Evolutionary conservation across 2,888 invertebrate species (phyloP).

Genomic region (Achlya flavicornis): DNA sequence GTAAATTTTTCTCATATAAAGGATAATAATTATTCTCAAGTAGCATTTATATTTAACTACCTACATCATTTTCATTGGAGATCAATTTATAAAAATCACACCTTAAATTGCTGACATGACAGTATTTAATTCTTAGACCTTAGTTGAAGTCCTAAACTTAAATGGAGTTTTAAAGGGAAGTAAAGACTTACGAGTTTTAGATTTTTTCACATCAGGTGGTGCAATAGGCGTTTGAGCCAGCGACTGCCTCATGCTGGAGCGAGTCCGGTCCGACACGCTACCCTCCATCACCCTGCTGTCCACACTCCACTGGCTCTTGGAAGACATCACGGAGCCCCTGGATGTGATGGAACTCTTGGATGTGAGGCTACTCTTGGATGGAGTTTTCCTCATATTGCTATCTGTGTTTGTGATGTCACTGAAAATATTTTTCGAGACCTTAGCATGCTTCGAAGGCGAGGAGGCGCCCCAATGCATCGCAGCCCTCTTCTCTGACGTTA

Average conservation of each 20-base stretch:
- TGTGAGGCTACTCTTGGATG: constrained; percentile 69
- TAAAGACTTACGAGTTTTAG: constrained; percentile 69
- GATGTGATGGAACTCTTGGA: constrained; percentile 66
- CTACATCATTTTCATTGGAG: constrained; percentile 31
- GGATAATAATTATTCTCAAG: not conserved
- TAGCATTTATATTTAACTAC: not conserved
- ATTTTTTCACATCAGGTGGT: constrained; percentile 63
- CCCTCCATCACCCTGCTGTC: constrained; percentile 58
- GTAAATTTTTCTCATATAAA: not conserved
- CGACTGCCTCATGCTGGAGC: constrained; percentile 51
- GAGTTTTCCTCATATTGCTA: constrained; percentile 64
- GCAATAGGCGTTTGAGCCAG: constrained; percentile 58
- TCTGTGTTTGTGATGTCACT: constrained; percentile 63
- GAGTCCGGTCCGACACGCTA: constrained; percentile 52
- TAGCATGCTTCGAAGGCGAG: constrained; percentile 75
- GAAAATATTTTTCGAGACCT: constrained; percentile 56
- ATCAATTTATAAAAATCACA: constrained; percentile 35
- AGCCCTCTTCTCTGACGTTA: constrained; percentile 65
- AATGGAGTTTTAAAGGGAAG: constrained; percentile 79
- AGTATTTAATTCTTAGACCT: constrained; percentile 45
- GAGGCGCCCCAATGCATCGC: constrained; percentile 65
- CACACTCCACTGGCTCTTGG: constrained; percentile 61
- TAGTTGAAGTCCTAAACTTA: constrained; percentile 72
- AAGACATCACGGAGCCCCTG: constrained; percentile 56
- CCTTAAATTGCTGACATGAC: not conserved